These are phyloP conservation scores for Nothura maculosa DNA, from an alignment of 2,797 vertebrate genomes.

Conservation along the genomic window DNA sequence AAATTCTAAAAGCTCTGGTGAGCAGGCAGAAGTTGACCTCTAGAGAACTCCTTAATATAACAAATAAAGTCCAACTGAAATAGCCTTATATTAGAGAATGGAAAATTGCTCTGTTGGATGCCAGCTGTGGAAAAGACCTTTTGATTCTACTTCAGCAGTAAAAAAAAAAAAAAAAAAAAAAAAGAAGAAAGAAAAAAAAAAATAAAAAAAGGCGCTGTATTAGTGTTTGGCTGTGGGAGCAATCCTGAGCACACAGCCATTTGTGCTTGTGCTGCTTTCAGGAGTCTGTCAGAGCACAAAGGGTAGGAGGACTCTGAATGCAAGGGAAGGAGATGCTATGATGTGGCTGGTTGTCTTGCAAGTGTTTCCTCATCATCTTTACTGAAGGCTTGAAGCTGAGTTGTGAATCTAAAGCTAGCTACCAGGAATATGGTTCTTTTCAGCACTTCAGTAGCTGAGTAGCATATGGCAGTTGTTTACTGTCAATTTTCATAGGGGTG, in stretches of 20 bases:
- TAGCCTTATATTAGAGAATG: not conserved
- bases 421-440: not conserved
- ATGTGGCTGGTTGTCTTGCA: not conserved
- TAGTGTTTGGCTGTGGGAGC: not conserved
- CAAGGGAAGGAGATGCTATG: not conserved
- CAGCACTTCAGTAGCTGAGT: not conserved
- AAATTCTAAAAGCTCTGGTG: not conserved
- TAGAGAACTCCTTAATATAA: not conserved
- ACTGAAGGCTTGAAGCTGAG: not conserved
- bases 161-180: too few species aligned
- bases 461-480: not conserved
- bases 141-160: not conserved
- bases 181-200: too few species aligned
- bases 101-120: not conserved
- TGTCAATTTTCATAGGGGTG: rapidly evolving
- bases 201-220: too few species aligned
- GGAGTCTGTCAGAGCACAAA: not conserved
- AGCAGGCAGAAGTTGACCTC: not conserved
- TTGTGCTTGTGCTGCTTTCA: not conserved
- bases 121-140: not conserved
- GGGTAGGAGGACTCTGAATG: not conserved
- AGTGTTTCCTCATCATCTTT: not conserved
- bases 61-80: not conserved
- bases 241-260: not conserved
- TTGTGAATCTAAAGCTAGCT: not conserved